Evolutionary conservation across 2,113 vertebrate species (phyloP), one percentile per base, ranked within the genome.

Genomic region (Pomatostomus ruficeps): DNA sequence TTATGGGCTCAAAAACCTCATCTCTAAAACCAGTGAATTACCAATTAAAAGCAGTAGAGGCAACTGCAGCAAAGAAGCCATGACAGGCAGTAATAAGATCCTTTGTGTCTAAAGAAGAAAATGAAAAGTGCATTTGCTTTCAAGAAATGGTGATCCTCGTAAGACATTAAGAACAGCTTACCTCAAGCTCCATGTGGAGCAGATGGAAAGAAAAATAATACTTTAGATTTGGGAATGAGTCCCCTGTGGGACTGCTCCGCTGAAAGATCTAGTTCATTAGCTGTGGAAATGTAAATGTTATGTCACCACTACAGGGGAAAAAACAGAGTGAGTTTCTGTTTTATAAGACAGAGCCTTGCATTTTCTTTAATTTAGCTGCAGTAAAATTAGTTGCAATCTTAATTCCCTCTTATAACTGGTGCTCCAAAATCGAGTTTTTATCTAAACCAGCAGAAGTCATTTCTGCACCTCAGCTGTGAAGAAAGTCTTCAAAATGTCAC

Each of bases 61-160:
- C 49, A 84, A 78, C 33, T 78, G 61, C 58, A 88, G 87, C 42
- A 78, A 95, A 85, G 52, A 91, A 87, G 29, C 40, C 66, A 65
- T 84, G 81, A 54, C 45, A 87, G n/a, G 48, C 29, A 92, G 61
- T 42, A 84, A 85, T 72, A 68, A 89, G 65, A 75, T 43, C 73
- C 61, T 95, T 68, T 40, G 42, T 88, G 49, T 91, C 89, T 85
- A 87, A 91, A 94, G 83, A 86, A 84, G 58, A 79, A 83, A 94
- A 92, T 82, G 25, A 89, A 93, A 87, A 89, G 36, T 58, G 23
- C 35, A 35, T 92, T 91, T 96, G 29, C 70, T 95, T 94, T 89
- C 76, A 81, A 61, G 80, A 89, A 89, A 89, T 0, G 0, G 33
- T 62, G 77, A 85, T 76, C n/a, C 19, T 89, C 0, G 0, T 57